These are phyloP conservation scores for Notodonta dromedarius DNA, from an alignment of 2,888 invertebrate genomes.

Conservation along the genomic window DNA sequence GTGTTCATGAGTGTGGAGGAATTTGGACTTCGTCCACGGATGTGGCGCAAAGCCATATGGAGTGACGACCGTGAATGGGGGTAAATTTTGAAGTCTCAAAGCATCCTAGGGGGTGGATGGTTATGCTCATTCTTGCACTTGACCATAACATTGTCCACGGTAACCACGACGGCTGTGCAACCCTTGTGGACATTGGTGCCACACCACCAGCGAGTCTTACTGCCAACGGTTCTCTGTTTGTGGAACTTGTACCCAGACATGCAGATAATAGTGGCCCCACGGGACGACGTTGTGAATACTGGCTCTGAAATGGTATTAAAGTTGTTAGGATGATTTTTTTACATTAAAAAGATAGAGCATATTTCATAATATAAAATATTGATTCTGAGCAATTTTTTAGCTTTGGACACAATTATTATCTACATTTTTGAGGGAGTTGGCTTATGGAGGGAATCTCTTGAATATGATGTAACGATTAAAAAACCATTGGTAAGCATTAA, in stretches of 20 bases:
- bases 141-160: constrained; percentile 42
- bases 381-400: too few species aligned
- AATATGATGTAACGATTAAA: too few species aligned
- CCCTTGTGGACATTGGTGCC: constrained; percentile 42
- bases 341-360: too few species aligned
- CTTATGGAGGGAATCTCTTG: too few species aligned
- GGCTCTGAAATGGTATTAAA: constrained; percentile 9
- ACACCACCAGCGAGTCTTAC: constrained; percentile 48
- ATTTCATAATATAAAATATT: too few species aligned
- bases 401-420: too few species aligned
- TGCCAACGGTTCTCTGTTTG: constrained; percentile 39
- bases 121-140: constrained; percentile 45
- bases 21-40: too few species aligned
- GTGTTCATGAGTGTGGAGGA: too few species aligned
- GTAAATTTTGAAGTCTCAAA: background rate
- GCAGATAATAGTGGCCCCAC: constrained; percentile 34
- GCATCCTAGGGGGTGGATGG: constrained; percentile 16
- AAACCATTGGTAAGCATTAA: too few species aligned
- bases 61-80: too few species aligned
- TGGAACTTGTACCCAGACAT: constrained; percentile 48
- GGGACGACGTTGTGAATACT: constrained; percentile 13
- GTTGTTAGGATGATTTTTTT: background rate
- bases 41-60: too few species aligned
- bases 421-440: too few species aligned
- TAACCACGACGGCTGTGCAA: constrained; percentile 44